Percentiles rank a stretch among this genome's conserved stretches.
Evolutionary conservation across 1,140 invertebrate genomes (phyloP).

Genomic region (Achroia grisella): DNA sequence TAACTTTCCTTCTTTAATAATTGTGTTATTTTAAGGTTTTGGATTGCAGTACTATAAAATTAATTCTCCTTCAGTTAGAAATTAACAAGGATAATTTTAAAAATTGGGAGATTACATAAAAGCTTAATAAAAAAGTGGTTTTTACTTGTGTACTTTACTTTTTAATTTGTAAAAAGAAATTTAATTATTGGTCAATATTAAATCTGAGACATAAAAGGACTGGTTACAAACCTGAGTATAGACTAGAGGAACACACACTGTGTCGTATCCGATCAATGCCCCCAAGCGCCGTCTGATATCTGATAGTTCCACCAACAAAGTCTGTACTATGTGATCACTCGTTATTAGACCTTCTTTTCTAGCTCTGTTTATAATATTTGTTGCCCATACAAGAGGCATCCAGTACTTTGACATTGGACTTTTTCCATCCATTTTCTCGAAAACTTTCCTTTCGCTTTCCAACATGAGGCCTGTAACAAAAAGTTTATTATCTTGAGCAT

Average conservation of each 20-base stretch:
- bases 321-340: slow-evolving; percentile 91
- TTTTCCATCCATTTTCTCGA: slow-evolving; percentile 90
- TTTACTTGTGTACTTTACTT: too few relatives aligned
- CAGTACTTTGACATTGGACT: slow-evolving; percentile 94
- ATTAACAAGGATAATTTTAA: too few relatives aligned
- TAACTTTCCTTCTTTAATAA: too few relatives aligned
- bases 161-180: too few relatives aligned
- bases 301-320: slow-evolving; percentile 86
- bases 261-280: slow-evolving; percentile 93
- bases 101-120: too few relatives aligned
- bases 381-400: slow-evolving; percentile 94
- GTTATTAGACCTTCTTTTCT: slow-evolving; percentile 86
- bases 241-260: slow-evolving; percentile 96
- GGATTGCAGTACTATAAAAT: too few relatives aligned
- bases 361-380: slow-evolving; percentile 90
- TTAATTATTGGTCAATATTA: too few relatives aligned
- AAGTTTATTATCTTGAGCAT: slow-evolving; percentile 3
- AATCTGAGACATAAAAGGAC: too few relatives aligned
- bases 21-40: too few relatives aligned
- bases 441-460: slow-evolving; percentile 91
- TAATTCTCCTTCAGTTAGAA: too few relatives aligned
- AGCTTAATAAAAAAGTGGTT: too few relatives aligned
- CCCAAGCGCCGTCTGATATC: slow-evolving; percentile 87
- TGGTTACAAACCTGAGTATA: slow-evolving; percentile 89
- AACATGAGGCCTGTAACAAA: slow-evolving; percentile 85